Evolutionary conservation across 2,797 vertebrate species (phyloP), one percentile per base, ranked within the genome.

Genomic region (Synanceia verrucosa): DNA sequence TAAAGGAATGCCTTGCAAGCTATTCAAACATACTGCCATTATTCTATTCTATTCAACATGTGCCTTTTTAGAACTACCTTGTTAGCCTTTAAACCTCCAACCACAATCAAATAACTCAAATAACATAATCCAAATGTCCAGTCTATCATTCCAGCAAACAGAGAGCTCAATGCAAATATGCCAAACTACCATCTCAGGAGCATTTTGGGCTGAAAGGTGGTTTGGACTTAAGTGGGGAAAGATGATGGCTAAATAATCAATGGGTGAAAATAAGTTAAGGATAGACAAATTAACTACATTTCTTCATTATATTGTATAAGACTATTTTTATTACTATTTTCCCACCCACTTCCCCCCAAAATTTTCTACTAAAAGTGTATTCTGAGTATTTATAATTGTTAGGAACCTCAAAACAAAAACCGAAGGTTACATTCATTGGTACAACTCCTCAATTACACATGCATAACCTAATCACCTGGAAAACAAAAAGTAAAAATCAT

Each of bases 371-470:
- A 55, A 12, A 41, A 39, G 14, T 9, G 5, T n/a, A n/a, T n/a
- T n/a, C n/a, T n/a, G 6, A 33, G 19, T 3, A 29, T 50, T 50
- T 65, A 1, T 51, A 2, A 34, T 26, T 50, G 11, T 3, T 34
- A 34, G 9, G 13, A 34, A 44, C 9, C n/a, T 48, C 16, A 43
- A 65, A 50, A 46, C 0, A 23, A 51, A 16, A 13, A 26, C 11
- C 0, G 21, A 14, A 36, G 10, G 2, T 11, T n/a, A 24, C 12
- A 14, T 2, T 10, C 1, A 1, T 6, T 14, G 7, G 2, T 4
- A 46, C 21, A 48, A 57, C 28, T 5, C 34, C 9, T 21, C 9
- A 13, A 24, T 14, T 33, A 14, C 7, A 46, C 1, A 24, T 7
- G 4, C 18, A 36, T 26, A 6, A 34, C 7, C 23, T 9, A 34